phyloP scores from a whole-genome alignment of 2,797 vertebrate genomes.

The Sardinella longiceps region DNA sequence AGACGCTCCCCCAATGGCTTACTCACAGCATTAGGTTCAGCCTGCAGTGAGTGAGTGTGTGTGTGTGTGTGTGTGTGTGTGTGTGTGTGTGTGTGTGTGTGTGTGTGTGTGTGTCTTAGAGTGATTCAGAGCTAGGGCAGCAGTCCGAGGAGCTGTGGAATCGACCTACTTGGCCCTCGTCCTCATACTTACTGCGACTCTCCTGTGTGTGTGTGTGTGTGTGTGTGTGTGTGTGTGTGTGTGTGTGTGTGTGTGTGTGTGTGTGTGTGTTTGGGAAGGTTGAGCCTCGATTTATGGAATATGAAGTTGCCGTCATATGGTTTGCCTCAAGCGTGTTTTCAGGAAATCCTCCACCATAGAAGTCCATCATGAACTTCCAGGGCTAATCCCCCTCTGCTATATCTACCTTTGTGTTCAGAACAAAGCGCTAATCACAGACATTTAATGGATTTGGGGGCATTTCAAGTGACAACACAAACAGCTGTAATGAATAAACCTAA shows the following conservation, averaged over 20 bases:
- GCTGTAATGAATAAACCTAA: background rate
- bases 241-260: background rate
- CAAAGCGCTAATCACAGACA: background rate
- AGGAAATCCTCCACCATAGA: background rate
- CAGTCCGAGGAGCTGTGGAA: background rate
- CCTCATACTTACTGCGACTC: background rate
- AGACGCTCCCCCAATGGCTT: background rate
- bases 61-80: conserved; percentile 14
- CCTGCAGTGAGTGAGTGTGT: background rate
- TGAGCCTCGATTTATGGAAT: background rate
- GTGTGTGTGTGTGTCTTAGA: no score
- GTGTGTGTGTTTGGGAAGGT: conserved; percentile 8
- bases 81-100: conserved; percentile 3
- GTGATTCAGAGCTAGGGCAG: background rate
- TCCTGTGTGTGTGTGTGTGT: background rate
- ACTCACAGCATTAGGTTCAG: background rate
- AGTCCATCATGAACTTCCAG: background rate
- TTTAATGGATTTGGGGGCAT: background rate
- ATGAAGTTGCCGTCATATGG: background rate
- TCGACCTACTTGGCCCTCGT: background rate
- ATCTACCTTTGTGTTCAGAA: background rate
- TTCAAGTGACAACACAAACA: background rate
- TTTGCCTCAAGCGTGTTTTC: background rate
- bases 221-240: background rate
- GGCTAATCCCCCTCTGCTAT: background rate